These are phyloP conservation scores for Acanthosepion lycidas DNA, from an alignment of 2,888 invertebrate genomes.

Conservation along the genomic window DNA sequence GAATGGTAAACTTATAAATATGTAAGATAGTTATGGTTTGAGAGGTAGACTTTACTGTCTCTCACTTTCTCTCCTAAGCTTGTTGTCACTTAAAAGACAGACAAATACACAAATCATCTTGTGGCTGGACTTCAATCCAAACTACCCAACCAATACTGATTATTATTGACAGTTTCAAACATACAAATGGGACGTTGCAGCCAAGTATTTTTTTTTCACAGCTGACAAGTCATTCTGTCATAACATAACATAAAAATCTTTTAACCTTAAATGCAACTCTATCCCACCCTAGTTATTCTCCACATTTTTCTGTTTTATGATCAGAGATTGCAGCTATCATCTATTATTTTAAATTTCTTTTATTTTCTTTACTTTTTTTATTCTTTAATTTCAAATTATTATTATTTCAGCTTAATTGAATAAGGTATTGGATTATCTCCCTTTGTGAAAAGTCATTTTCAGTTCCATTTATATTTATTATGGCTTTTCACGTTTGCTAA, in stretches of 20 bases:
- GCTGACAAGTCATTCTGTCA: background rate
- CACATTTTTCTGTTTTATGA: background rate
- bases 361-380: background rate
- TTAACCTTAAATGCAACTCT: background rate
- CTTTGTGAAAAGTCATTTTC: conserved; percentile 2
- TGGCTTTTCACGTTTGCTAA: conserved; percentile 14
- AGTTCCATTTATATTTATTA: background rate
- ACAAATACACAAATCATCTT: too few relatives aligned
- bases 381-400: background rate
- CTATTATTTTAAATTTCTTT: background rate
- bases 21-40: too few relatives aligned
- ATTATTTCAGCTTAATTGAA: conserved; percentile 2
- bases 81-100: too few relatives aligned
- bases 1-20: too few relatives aligned
- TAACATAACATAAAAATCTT: background rate
- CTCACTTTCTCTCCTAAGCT: too few relatives aligned
- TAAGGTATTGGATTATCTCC: conserved; percentile 33
- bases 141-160: too few relatives aligned
- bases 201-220: background rate
- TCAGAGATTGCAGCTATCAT: background rate
- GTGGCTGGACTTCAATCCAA: too few relatives aligned
- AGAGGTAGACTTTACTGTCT: too few relatives aligned
- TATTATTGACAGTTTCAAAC: background rate
- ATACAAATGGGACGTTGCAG: background rate
- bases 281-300: background rate